Percentiles rank a stretch among this genome's conserved stretches.
These are phyloP conservation scores for Lates japonicus DNA, from an alignment of 2,797 vertebrate species.

Conservation along the genomic window DNA sequence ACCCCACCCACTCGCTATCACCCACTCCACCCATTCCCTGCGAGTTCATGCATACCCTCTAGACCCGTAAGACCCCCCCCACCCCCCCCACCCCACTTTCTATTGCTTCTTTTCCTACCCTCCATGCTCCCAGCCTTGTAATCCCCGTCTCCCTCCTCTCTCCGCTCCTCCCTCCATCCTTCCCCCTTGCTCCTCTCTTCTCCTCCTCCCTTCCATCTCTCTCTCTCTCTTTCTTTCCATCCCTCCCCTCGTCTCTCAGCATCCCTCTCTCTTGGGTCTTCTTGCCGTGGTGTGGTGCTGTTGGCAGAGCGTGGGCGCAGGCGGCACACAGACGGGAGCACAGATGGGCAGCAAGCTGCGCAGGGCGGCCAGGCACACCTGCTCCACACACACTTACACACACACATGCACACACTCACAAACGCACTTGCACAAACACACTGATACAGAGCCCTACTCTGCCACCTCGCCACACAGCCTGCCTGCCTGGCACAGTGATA, in stretches of 20 bases:
- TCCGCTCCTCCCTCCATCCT: slow-evolving; percentile 48
- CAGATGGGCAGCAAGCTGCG: slow-evolving; percentile 88
- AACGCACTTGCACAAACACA: slow-evolving; percentile 66
- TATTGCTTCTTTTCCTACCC: slow-evolving; percentile 44
- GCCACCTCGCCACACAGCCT: slow-evolving; percentile 77
- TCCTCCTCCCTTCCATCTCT: slow-evolving; percentile 43
- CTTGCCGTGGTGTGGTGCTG: slow-evolving; percentile 79
- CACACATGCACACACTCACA: slow-evolving; percentile 57
- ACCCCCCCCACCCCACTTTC: slow-evolving; percentile 36
- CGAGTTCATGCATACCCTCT: slow-evolving; percentile 57
- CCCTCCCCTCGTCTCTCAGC: slow-evolving; percentile 75
- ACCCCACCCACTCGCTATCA: slow-evolving; percentile 41
- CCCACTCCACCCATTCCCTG: slow-evolving; percentile 57
- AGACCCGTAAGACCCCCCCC: slow-evolving; percentile 44
- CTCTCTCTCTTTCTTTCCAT: slow-evolving; percentile 56
- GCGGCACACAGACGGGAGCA: slow-evolving; percentile 88
- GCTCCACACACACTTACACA: slow-evolving; percentile 76
- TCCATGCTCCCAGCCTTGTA: slow-evolving; percentile 57
- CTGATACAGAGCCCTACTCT: slow-evolving; percentile 65
- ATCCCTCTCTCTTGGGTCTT: slow-evolving; percentile 84
- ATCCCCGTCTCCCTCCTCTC: slow-evolving; percentile 52
- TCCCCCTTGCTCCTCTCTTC: slow-evolving; percentile 36
- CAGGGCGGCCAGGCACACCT: slow-evolving; percentile 85
- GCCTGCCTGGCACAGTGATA: slow-evolving; percentile 70
- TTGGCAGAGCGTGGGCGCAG: slow-evolving; percentile 87